Evolutionary conservation across 2,888 invertebrate genomes (phyloP), one percentile per base, ranked within the genome.

Genomic region (Cheilosia impressa): DNA sequence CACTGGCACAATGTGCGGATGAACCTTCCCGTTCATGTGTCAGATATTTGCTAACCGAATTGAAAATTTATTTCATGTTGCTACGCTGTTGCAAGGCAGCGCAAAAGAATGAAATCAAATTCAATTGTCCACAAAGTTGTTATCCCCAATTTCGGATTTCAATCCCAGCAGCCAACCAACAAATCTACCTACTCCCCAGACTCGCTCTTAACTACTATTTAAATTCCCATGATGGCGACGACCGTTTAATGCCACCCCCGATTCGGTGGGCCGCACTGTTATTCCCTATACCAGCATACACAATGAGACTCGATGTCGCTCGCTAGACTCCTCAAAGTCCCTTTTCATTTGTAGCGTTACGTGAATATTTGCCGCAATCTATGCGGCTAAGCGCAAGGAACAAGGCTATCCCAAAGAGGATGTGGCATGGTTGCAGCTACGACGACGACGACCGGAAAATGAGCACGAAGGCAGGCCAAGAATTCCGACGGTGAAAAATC

Each of bases 101-200:
- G 50, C 57, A 50, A 76, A 63, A 72, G 81, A 81, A 81, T 71
- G 31, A 81, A 85, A 66, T 60, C 80, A 57, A 76, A 85, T 85
- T 85, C 81, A 85, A 85, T 85, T 85, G 85, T 81, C 75, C 71
- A 71, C 66, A 80, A 66, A 75, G 80, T 71, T 71, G 76, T 76
- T 80, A 76, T 52, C 66, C 80, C 43, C 82, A 55, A 60, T 45
- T 38, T 13, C 38, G 13, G 13, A 38, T 38, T 75, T 31, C 50
- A 55, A 55, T 31, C 55, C 55, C 10, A 31, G 4, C 17, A 43
- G 15, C 34, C 17, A 17, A 24, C 13, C 38, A 19, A 45, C 38
- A 19, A 7, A 22, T 15, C 13, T 22, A 34, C 9, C 53, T 50
- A 58, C 38, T 58, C 66, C 62, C 60, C 15, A 34, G 31, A 75